A percentile compares a stretch with the other conserved stretches of the same genome.
These are phyloP conservation scores for Ceratosolen fusciceps DNA, from an alignment of 1,140 invertebrate genomes.

Conservation along the genomic window DNA sequence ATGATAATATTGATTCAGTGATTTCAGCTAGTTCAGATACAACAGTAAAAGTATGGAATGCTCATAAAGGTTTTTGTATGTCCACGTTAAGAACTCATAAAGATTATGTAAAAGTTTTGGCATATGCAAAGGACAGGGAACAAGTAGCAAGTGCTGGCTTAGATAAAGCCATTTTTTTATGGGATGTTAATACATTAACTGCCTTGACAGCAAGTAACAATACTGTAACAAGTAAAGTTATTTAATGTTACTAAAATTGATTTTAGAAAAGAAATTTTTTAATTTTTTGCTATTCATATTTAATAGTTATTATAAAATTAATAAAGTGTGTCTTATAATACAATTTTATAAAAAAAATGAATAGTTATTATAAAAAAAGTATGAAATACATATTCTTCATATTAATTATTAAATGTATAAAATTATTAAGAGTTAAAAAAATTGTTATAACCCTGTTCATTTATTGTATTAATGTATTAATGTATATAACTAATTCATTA, in stretches of 20 bases:
- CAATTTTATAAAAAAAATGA: too few relatives aligned
- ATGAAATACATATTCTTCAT: too few relatives aligned
- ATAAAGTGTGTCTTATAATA: too few relatives aligned
- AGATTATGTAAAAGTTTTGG: constrained; percentile 98
- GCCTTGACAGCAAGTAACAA: constrained; percentile 98
- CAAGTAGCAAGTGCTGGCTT: constrained; percentile 97
- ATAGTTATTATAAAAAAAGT: too few relatives aligned
- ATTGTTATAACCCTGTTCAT: too few relatives aligned
- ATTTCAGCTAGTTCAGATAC: constrained; percentile 99
- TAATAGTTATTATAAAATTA: too few relatives aligned
- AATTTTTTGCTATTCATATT: too few relatives aligned
- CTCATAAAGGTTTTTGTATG: constrained; percentile 99
- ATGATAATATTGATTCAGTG: constrained; percentile 74
- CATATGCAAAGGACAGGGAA: constrained; percentile 98
- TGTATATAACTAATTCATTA: too few relatives aligned
- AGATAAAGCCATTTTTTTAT: constrained; percentile 97
- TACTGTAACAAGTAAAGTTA: constrained; percentile 92
- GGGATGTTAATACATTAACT: constrained; percentile 99
- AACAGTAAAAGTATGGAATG: constrained; percentile 99
- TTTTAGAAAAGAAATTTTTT: not conserved
- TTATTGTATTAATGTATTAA: too few relatives aligned
- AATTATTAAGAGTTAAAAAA: too few relatives aligned
- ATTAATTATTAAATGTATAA: not conserved
- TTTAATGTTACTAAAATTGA: constrained; percentile 12
- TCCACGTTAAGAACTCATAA: constrained; percentile 97